Percentiles rank a stretch among this genome's conserved stretches.
Conservation (phyloP, 2,113 vertebrate species). For the Uria lomvia region DNA sequence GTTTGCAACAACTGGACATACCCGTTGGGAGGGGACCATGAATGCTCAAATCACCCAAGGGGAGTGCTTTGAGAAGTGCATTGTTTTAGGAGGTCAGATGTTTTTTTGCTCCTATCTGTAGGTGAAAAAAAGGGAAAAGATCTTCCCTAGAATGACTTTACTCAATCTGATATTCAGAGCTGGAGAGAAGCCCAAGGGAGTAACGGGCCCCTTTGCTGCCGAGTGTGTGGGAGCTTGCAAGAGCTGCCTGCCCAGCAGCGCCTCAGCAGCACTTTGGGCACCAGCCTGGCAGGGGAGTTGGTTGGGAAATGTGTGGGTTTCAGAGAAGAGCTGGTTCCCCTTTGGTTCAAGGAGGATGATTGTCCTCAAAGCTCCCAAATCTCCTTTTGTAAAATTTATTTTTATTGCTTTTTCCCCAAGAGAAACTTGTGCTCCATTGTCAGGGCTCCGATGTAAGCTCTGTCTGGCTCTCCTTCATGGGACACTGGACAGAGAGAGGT, state of each 20-base stretch:
- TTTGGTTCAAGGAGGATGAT: neutral
- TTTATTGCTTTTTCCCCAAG: rapidly evolving
- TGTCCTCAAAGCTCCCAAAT: neutral
- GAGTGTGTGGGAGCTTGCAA: neutral
- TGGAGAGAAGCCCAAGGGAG: neutral
- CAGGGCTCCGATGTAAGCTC: rapidly evolving
- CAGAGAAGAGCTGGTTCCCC: neutral
- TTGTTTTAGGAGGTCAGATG: rapidly evolving
- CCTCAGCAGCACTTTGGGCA: neutral
- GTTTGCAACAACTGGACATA: neutral
- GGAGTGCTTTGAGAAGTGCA: neutral
- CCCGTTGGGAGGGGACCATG: neutral
- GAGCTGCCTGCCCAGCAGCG: neutral
- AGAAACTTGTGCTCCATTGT: neutral
- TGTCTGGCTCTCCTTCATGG: neutral
- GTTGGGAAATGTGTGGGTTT: neutral
- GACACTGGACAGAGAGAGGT: neutral
- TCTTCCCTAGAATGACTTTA: neutral
- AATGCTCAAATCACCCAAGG: neutral
- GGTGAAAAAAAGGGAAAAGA: neutral
- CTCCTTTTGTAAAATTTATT: neutral
- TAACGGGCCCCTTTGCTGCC: neutral
- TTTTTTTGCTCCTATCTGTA: neutral
- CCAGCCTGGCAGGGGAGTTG: neutral
- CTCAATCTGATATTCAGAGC: neutral